Evolutionary conservation across 2,113 vertebrate species (phyloP), one percentile per base, ranked within the genome.

Genomic region (Zosterops pallidus): DNA sequence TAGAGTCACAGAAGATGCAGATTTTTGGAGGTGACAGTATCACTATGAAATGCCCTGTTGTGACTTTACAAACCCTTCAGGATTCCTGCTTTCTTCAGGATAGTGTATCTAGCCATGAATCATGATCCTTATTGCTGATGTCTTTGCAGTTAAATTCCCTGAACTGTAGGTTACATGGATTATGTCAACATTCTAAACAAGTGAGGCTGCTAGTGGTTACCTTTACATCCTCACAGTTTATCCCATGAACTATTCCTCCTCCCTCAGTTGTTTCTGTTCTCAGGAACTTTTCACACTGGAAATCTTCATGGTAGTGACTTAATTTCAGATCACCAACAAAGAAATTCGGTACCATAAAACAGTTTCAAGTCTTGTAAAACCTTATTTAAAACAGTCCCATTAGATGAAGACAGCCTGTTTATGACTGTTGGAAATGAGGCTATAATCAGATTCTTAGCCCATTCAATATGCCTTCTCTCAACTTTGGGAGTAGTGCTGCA

Each of bases 61-160:
- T 59, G 29, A 68, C 28, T 62, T 20, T 11, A 3, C 22, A 50
- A 68, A 63, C 15, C 42, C 39, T 70, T 50, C 15, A 59, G 20
- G 4, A 4, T 57, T 85, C 39, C 11, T 68, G 6, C 41, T 72
- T 89, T 52, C 39, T 55, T 63, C 63, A 39, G 7, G 19, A 11
- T 55, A 39, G 24, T 83, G 23, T 57, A 37, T 6, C 10, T 75
- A 50, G 11, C 33, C 2, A 6, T 9, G 15, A 42, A 24, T 20
- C 0, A 0, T 35, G 6, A 63, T 79, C 8, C 41, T 56, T 67
- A 31, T 28, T 65, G 29, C 12, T 9, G 6, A 3, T 77, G 18
- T 60, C 14, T 74, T 70, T 24, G 47, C 35, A 63, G 28, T 53
- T 75, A 33, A 42, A 33, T 56, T 85, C 7, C 29, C 35, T 37